Evolutionary conservation across 2,797 vertebrate genomes (phyloP), one percentile per base, ranked within the genome.

Genomic region (Arnoldichthys spilopterus): DNA sequence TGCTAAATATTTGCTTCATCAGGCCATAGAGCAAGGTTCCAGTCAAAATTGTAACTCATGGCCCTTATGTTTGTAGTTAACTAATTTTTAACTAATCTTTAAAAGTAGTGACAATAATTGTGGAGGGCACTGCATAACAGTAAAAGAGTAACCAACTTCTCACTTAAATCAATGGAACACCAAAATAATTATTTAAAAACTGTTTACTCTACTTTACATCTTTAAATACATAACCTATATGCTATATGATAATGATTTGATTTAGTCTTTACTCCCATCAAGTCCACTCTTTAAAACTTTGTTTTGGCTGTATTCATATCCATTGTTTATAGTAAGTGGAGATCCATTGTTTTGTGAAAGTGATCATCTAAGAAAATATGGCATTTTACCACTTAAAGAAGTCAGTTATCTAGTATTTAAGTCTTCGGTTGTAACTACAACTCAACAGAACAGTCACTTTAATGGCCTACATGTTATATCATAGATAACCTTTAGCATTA

Each of bases 241-340:
- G 6, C 64, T 2, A 9, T 26, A 67, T n/a, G 64, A 40, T 67
- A 20, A 34, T 62, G 32, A 9, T 0, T 66, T n/a, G 34, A 66
- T 66, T 22, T 64, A 40, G 32, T 64, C 1, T 45, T 67, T 67
- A 43, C 37, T 45, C n/a, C n/a, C 12, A 43, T 6, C 22, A 43
- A 24, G 63, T 4, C 59, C 3, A 3, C 16, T 34, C 34, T 30
- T 62, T 28, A 12, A 24, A 68, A 30, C 43, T 20, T 2, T 9
- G 66, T 69, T 69, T 51, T 69, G 45, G 15, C 15, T 28, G 67
- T 11, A 69, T 32, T 69, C 22, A 47, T 18, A 68, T 47, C 67
- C 24, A 32, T 51, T 69, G 45, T n/a, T 68, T 49, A 26, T 18
- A 20, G 24, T 28, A 30, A 68, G 67, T 51, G 47, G 24, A 69